Evolutionary conservation across 92 coral and sea anemone genomes (phyloP).

Genomic region (Porites rus): DNA sequence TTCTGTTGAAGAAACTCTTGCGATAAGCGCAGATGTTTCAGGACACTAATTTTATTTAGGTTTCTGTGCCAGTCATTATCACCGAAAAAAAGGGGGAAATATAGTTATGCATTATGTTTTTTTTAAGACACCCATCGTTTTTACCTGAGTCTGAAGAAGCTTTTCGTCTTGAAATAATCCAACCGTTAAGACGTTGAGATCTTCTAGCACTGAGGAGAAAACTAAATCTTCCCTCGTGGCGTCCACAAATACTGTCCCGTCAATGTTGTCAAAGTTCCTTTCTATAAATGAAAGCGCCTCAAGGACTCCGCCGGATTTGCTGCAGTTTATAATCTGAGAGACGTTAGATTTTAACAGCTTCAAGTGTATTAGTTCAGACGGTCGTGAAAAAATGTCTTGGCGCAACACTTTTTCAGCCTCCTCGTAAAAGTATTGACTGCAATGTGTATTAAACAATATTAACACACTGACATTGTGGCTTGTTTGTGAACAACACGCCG

Average conservation of each 20-base stretch:
- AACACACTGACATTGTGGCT: conserved; percentile 19
- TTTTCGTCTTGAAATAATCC: conserved; percentile 28
- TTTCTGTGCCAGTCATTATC: too few relatives aligned
- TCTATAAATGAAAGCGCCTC: not conserved
- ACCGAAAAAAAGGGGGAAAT: too few relatives aligned
- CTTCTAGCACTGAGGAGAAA: conserved; percentile 13
- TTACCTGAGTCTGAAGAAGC: conserved; percentile 18
- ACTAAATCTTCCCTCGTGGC: not conserved
- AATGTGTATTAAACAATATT: not conserved
- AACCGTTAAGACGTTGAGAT: conserved; percentile 5
- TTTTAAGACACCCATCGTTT: not conserved
- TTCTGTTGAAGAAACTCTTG: too few relatives aligned
- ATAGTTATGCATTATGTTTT: too few relatives aligned
- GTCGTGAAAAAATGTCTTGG: conserved; percentile 19
- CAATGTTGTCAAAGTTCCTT: not conserved
- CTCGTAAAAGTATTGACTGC: not conserved
- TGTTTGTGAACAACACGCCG: not conserved
- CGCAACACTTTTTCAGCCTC: not conserved
- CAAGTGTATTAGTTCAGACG: not conserved
- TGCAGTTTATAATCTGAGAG: not conserved
- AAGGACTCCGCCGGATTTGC: conserved; percentile 10
- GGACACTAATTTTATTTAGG: too few relatives aligned
- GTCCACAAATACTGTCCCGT: conserved; percentile 26
- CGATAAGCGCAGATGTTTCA: too few relatives aligned
- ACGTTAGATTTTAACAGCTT: not conserved